Evolutionary conservation across 2,888 invertebrate genomes (phyloP).

Genomic region (Trachelus troglodyta): DNA sequence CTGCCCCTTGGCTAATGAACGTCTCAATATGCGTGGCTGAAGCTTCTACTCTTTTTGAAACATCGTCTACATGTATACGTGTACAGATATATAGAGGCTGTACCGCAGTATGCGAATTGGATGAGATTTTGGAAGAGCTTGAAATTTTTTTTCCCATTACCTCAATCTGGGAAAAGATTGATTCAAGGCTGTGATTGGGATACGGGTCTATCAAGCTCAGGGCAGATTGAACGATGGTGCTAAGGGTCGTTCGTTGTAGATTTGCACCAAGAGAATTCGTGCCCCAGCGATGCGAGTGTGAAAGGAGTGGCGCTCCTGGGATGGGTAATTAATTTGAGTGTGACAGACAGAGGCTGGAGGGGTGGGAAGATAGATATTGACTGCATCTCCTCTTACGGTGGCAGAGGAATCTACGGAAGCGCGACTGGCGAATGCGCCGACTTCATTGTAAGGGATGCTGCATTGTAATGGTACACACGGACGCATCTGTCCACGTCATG

Average conservation of each 20-base stretch:
- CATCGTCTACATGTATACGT: background rate
- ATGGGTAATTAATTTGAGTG: conserved; percentile 44
- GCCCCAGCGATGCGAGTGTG: conserved; percentile 16
- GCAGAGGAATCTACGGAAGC: conserved; percentile 29
- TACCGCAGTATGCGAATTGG: background rate
- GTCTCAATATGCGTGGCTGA: conserved; percentile 31
- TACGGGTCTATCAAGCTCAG: background rate
- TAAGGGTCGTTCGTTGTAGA: background rate
- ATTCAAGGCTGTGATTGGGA: background rate
- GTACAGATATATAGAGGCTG: background rate
- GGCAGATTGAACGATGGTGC: background rate
- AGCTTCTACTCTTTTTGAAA: background rate
- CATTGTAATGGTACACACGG: conserved; percentile 16
- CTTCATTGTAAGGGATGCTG: conserved; percentile 6
- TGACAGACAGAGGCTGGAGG: conserved; percentile 30
- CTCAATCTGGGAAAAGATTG: background rate
- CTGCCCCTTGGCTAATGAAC: conserved; percentile 31
- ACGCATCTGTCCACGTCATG: conserved; percentile 16
- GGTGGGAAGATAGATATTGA: conserved; percentile 35
- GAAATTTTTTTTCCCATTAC: background rate
- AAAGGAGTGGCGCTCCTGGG: conserved; percentile 19
- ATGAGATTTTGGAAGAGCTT: background rate
- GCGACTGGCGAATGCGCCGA: conserved; percentile 24
- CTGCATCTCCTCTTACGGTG: conserved; percentile 32
- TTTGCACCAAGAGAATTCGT: conserved; percentile 2